Base-by-base conservation (phyloP, 2,113 vertebrate species). In the Nibea albiflora region DNA sequence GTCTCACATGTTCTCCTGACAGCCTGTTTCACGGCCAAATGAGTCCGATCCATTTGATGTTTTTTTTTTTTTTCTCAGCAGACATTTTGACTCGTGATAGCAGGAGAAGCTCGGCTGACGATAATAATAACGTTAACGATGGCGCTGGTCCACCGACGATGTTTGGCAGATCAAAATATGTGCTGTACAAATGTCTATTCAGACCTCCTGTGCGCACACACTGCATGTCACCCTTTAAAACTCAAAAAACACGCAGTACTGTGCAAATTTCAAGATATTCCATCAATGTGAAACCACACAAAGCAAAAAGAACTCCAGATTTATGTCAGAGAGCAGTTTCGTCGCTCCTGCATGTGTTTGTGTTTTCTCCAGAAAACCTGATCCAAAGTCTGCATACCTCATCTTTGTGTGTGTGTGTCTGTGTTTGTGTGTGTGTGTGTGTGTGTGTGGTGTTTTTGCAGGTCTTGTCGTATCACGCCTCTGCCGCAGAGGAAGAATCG, bases 391-490 rank as follows among this genome's bases (percentile, higher is more conserved):
- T 66, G 46, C 52, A 22, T 16, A 44, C 22, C 9, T 83, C 39
- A 22, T 53, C 4, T 76, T 17, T 64, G 49, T 16, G 49, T 50
- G 26, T 65, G 22, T 72, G 44, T 79, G 22, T 68, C 35, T 79
- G 15, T 69, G 24, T 26, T 1, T 26, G 24, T 87, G 61, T 78
- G 35, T 65, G 22, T 72, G 44, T 79, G 22, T 68, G 44, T 79
- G 15, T 69, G 53, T 87, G 61, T 85, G 17, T 85, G n/a, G n/a
- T n/a, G n/a, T n/a, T n/a, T n/a, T n/a, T 35, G 0, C 64, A 99
- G 98, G 97, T 99, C 67, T 96, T 99, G 70, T 99, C 98, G 0
- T 99, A 99, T 80, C 98, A 99, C 0, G 97, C 98, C 50, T 97
- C 97, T 2, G 97, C 98, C 35, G 95, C 96, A 7, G 97, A 98